phyloP scores from a whole-genome alignment of 35 echinoderm and acorn worm species.

The Heliocidaris tuberculata region DNA sequence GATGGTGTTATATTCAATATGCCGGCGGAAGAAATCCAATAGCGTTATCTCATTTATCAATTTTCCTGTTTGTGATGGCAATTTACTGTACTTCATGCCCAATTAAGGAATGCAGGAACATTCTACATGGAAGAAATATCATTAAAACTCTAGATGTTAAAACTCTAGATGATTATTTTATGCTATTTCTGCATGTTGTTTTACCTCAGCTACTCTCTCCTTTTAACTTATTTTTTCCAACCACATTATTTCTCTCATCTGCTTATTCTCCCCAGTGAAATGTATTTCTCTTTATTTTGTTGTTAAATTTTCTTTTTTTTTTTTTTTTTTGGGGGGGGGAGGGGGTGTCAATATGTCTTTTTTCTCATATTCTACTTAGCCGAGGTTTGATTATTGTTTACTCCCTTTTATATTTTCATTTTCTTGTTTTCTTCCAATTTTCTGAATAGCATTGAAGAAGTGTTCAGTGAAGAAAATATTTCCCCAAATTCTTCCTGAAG shows the following conservation, averaged over 20 bases:
- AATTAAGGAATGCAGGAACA: not conserved
- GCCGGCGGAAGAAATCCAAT: not conserved
- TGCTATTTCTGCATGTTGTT: not conserved
- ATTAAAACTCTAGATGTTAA: not conserved
- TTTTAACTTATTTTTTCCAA: too few relatives aligned
- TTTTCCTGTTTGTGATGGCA: not conserved
- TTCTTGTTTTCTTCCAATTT: not conserved
- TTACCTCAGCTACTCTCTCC: not conserved
- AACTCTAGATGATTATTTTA: not conserved
- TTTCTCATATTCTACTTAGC: too few relatives aligned
- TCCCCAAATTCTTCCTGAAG: not conserved
- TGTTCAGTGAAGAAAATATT: not conserved
- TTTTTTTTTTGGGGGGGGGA: too few relatives aligned
- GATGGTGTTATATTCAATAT: not conserved
- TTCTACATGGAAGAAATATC: not conserved
- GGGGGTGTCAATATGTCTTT: too few relatives aligned
- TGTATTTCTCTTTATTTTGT: too few relatives aligned
- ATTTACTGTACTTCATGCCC: conserved; percentile 9
- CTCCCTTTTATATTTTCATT: not conserved
- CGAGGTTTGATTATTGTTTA: too few relatives aligned
- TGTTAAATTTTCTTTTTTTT: too few relatives aligned
- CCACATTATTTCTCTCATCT: too few relatives aligned
- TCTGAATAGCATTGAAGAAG: not conserved
- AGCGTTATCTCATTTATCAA: not conserved
- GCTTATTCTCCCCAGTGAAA: too few relatives aligned